A percentile compares a stretch with the other conserved stretches of the same genome.
These are phyloP conservation scores for Etheostoma perlongum DNA, from an alignment of 2,797 vertebrate species.

Conservation along the genomic window DNA sequence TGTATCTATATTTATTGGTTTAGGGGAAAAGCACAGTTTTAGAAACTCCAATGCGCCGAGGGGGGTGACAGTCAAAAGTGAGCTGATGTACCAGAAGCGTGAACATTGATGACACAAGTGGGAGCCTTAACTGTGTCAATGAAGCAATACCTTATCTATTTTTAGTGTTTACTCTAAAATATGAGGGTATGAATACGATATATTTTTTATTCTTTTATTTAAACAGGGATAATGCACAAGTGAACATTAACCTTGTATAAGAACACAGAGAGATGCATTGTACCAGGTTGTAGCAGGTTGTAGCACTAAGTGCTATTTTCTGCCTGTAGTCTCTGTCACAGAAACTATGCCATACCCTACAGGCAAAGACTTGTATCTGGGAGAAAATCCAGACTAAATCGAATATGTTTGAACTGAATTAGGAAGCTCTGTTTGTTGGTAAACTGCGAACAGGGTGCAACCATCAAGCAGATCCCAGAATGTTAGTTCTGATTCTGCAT, in stretches of 20 bases:
- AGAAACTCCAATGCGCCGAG: conserved; percentile 14
- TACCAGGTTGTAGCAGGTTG: too few relatives aligned
- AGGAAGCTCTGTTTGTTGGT: not conserved
- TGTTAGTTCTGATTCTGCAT: not conserved
- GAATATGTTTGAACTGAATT: not conserved
- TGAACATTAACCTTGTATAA: too few relatives aligned
- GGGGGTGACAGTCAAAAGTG: not conserved
- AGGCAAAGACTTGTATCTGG: conserved; percentile 14
- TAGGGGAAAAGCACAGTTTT: conserved; percentile 20
- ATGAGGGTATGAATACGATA: not conserved
- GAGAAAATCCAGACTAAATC: conserved; percentile 15
- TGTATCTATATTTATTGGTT: conserved; percentile 28
- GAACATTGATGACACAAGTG: conserved; percentile 39
- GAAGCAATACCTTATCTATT: conserved; percentile 38
- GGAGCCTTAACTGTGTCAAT: conserved; percentile 24
- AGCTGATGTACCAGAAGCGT: conserved; percentile 33
- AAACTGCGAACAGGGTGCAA: not conserved
- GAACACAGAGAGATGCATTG: too few relatives aligned
- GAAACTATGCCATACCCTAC: conserved; percentile 4
- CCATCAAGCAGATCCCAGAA: not conserved
- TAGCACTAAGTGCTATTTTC: too few relatives aligned
- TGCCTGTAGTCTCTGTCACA: not conserved
- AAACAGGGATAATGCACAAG: not conserved
- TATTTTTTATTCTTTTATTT: too few relatives aligned
- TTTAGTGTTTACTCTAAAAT: conserved; percentile 33